Percentiles rank a stretch among this genome's conserved stretches.
Evolutionary conservation across 2,113 vertebrate species (phyloP).

Genomic region (Nesospiza acunhae): DNA sequence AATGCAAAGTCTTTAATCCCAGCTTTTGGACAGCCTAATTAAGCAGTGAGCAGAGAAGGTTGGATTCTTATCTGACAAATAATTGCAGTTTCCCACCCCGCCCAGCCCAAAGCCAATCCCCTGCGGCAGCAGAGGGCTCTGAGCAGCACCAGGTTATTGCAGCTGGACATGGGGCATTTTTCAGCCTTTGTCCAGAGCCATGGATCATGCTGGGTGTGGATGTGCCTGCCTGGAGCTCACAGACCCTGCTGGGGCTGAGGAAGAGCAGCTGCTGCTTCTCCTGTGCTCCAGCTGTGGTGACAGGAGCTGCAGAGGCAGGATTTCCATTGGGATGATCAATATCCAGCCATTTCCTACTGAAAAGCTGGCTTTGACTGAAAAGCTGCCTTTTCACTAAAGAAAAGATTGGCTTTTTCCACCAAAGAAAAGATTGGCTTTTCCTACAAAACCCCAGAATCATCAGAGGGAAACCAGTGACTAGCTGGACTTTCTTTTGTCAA

Average conservation of each 20-base stretch:
- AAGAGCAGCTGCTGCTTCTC: background rate
- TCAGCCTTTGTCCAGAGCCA: background rate
- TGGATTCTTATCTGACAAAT: background rate
- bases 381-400: background rate
- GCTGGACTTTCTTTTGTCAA: background rate
- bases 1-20: slow-evolving; percentile 8
- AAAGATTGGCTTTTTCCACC: background rate
- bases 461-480: background rate
- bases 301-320: background rate
- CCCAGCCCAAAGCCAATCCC: background rate
- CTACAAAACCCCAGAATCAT: background rate
- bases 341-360: background rate
- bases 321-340: background rate
- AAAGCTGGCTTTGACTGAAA: background rate
- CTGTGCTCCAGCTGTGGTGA: fast-evolving
- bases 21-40: slow-evolving; percentile 12
- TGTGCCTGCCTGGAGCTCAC: background rate
- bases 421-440: background rate
- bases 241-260: background rate
- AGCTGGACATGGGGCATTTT: background rate
- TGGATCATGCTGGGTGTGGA: fast-evolving
- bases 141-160: background rate
- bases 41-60: background rate
- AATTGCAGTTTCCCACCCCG: background rate
- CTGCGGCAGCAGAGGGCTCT: background rate